Conservation (phyloP, 2,797 vertebrate species). For the Bradypus variegatus region DNA sequence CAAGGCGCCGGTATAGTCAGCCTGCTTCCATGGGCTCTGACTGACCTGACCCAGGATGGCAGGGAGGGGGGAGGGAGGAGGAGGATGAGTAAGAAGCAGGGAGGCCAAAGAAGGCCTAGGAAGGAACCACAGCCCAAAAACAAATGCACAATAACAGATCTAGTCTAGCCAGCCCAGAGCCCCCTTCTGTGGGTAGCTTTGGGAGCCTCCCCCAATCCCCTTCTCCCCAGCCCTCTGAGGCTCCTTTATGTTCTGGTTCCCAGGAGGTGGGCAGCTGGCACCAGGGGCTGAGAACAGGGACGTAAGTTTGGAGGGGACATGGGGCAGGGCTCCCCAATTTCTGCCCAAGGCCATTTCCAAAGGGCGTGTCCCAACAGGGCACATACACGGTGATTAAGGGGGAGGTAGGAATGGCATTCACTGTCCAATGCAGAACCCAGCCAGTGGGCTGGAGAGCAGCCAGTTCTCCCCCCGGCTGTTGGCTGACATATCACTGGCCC, state of each 20-base stretch:
- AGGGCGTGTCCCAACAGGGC: conserved; percentile 52
- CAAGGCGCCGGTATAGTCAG: neutral
- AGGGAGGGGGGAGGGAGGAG: neutral
- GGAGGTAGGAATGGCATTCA: conserved; percentile 59
- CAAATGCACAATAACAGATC: conserved; percentile 39
- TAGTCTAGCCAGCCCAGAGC: neutral
- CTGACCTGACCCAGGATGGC: neutral
- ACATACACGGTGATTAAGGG: conserved; percentile 63
- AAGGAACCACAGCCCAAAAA: neutral
- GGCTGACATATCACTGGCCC: conserved; percentile 59
- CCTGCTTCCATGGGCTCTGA: conserved; percentile 26
- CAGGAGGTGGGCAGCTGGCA: conserved; percentile 43
- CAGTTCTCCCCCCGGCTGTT: conserved; percentile 71
- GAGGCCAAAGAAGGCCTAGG: neutral
- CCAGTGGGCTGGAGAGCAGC: conserved; percentile 68
- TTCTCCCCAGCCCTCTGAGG: neutral
- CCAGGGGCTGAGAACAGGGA: neutral
- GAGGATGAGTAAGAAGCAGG: conserved; percentile 16
- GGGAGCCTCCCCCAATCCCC: neutral
- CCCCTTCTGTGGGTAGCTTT: conserved; percentile 12
- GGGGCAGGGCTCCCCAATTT: conserved; percentile 30
- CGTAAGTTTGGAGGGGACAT: neutral
- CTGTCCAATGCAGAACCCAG: conserved; percentile 52
- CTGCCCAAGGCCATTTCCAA: conserved; percentile 36
- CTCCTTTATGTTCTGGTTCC: conserved; percentile 40